phyloP scores from a whole-genome alignment of 2,888 invertebrate species.

The Drosophila formosana region DNA sequence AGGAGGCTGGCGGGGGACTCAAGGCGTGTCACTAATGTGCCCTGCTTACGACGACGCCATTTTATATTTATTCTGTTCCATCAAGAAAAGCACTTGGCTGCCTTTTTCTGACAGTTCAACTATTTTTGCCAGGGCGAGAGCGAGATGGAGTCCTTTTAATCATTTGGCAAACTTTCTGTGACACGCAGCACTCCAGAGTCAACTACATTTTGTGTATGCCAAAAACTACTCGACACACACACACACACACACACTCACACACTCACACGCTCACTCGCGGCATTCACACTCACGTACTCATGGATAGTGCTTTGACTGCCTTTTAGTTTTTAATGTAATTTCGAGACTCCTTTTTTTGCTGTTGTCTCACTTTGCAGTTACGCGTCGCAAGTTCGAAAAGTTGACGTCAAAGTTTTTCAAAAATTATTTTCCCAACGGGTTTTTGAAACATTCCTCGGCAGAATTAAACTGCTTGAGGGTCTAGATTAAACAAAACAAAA shows the following conservation, averaged over 20 bases:
- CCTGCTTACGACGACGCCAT: conserved; percentile 77
- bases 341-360: conserved; percentile 65
- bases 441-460: conserved; percentile 17
- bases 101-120: conserved; percentile 64
- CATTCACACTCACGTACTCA: conserved; percentile 29
- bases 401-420: conserved; percentile 46
- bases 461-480: conserved; percentile 37
- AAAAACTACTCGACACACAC: conserved; percentile 61
- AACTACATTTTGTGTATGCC: conserved; percentile 76
- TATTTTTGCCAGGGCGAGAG: conserved; percentile 41
- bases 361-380: conserved; percentile 68
- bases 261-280: conserved; percentile 26
- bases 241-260: conserved; percentile 18
- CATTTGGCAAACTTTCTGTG: conserved; percentile 79
- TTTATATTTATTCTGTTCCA: conserved; percentile 77
- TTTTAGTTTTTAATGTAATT: conserved; percentile 80
- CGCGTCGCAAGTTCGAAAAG: conserved; percentile 52
- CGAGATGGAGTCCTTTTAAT: conserved; percentile 75
- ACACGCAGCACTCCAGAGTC: conserved; percentile 75
- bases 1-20: background rate
- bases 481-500: background rate
- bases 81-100: conserved; percentile 67
- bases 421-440: conserved; percentile 27
- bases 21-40: conserved; percentile 71
- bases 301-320: conserved; percentile 52